phyloP scores from a whole-genome alignment of 2,113 vertebrate genomes.

The Etheostoma cragini region DNA sequence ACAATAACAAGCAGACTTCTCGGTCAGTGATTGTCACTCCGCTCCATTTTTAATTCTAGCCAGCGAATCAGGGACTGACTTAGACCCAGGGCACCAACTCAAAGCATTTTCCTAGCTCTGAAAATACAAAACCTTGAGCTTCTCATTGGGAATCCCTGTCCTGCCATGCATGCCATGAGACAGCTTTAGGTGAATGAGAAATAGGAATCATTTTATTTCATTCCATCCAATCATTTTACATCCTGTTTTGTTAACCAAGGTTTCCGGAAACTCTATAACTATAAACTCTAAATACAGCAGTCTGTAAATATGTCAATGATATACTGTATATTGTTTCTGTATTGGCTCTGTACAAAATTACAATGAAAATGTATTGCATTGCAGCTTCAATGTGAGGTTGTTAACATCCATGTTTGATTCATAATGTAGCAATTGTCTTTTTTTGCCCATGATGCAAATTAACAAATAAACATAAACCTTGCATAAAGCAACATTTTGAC shows the following conservation, averaged over 20 bases:
- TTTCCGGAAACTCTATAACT: constrained; percentile 5
- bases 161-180: neutral
- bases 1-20: neutral
- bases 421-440: neutral
- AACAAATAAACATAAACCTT: constrained; percentile 1
- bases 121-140: constrained; percentile 2
- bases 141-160: neutral
- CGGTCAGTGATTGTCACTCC: neutral
- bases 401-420: constrained; percentile 18
- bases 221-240: constrained; percentile 17
- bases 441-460: constrained; percentile 12
- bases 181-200: constrained; percentile 9
- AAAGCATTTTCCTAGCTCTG: constrained; percentile 14
- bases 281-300: neutral
- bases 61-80: constrained; percentile 13
- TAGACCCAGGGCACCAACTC: constrained; percentile 9
- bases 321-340: neutral
- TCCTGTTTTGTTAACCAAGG: constrained; percentile 33
- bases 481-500: constrained; percentile 14
- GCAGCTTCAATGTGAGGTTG: constrained; percentile 5
- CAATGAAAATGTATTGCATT: neutral
- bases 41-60: constrained; percentile 2
- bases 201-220: neutral
- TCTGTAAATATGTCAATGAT: neutral
- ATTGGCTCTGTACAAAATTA: constrained; percentile 6